Evolutionary conservation across 1,140 invertebrate species (phyloP).

Genomic region (Procambarus clarkii): DNA sequence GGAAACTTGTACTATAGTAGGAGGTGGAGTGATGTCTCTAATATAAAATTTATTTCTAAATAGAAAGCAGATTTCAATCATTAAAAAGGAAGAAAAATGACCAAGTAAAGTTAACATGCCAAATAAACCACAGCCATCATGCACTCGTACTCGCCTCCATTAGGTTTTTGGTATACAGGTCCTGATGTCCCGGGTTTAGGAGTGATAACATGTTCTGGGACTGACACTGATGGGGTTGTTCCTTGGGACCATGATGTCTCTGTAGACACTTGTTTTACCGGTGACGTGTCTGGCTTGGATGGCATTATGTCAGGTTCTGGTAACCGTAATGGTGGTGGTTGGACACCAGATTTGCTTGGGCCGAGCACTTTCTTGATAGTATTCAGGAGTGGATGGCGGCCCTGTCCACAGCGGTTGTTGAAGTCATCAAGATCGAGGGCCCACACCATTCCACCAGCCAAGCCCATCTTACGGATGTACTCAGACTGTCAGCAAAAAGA

Average conservation of each 20-base stretch:
- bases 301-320: not conserved
- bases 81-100: too few relatives aligned
- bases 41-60: too few relatives aligned
- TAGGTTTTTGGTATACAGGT: not conserved
- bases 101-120: too few relatives aligned
- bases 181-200: not conserved
- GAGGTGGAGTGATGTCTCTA: too few relatives aligned
- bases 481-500: slow-evolving; percentile 77
- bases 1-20: too few relatives aligned
- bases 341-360: slow-evolving; percentile 76
- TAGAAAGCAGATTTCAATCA: too few relatives aligned
- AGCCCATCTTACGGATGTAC: slow-evolving; percentile 83
- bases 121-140: too few relatives aligned
- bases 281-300: not conserved
- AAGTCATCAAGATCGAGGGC: slow-evolving; percentile 90
- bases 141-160: not conserved
- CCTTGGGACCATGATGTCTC: not conserved
- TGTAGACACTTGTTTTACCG: not conserved
- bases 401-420: slow-evolving; percentile 80
- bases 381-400: slow-evolving; percentile 84
- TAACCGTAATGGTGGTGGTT: not conserved
- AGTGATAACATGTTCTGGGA: not conserved
- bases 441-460: slow-evolving; percentile 94
- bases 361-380: slow-evolving; percentile 84
- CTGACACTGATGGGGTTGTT: not conserved